Evolutionary conservation across 1,140 invertebrate species (phyloP), one percentile per base, ranked within the genome.

Genomic region (Zaprionus vittiger): DNA sequence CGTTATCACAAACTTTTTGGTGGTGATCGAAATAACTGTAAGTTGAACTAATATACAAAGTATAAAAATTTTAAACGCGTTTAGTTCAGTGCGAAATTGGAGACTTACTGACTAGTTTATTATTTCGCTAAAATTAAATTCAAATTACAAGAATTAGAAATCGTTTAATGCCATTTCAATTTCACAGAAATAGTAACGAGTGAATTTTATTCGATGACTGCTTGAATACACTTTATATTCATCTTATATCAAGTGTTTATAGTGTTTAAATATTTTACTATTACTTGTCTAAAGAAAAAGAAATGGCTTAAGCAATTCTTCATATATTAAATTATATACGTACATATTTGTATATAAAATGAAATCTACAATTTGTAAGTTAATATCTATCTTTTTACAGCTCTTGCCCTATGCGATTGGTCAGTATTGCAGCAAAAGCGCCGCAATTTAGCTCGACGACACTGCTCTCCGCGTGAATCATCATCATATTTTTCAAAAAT

Each of bases 371-470:
- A 57, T 37, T 24, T 34, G 5, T 52, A 31, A 37, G 24, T 1
- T 20, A 44, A n/a, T 44, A 31, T 44, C 6, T 47, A 14, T 52
- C 5, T 49, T 38, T 34, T 67, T 64, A 14, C 57, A 90, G 86
- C 86, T 56, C 68, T 90, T 60, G 81, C 85, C 0, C 64, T 91
- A 6, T 90, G 86, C 44, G 82, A 91, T 55, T 85, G 86, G 97
- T 97, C 96, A 1, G 95, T 96, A 2, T 92, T 97, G 0, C 97
- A 98, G 81, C 96, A 96, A 71, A 94, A 94, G 1, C 94, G 97
- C 26, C 93, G 97, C 28, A 96, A 97, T 80, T 94, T 98, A 57
- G 95, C 97, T 0, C 94, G 95, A 22, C 94, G 94, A 1, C 96
- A 97, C 91, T 96, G 96, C 79, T 96, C 96, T 6, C 97, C 97